Evolutionary conservation across 2,797 vertebrate genomes (phyloP).

Genomic region (Parauchenoglanis ngamensis): DNA sequence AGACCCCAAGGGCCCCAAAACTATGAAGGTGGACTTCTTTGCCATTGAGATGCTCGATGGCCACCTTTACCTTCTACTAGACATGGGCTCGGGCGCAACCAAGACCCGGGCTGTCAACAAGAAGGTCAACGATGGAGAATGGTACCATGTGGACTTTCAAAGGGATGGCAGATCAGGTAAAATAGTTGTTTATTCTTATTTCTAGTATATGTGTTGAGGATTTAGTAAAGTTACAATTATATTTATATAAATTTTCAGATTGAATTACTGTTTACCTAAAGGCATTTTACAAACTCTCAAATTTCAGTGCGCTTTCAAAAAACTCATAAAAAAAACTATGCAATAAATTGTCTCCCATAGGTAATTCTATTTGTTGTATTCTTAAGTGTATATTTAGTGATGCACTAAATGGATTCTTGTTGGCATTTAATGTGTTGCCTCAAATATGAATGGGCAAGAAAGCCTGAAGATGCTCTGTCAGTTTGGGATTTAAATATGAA

Average conservation of each 20-base stretch:
- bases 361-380: constrained; percentile 13
- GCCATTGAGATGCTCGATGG: constrained; percentile 98
- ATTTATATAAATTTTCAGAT: neutral
- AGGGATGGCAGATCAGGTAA: constrained; percentile 94
- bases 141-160: constrained; percentile 99
- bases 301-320: neutral
- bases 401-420: constrained; percentile 19
- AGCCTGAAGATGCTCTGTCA: constrained; percentile 43
- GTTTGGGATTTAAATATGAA: constrained; percentile 58
- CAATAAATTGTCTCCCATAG: constrained; percentile 13
- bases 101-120: constrained; percentile 93
- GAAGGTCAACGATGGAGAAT: constrained; percentile 97
- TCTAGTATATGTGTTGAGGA: neutral
- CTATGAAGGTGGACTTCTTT: constrained; percentile 92
- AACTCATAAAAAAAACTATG: neutral
- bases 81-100: constrained; percentile 98
- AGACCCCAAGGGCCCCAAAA: constrained; percentile 92
- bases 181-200: neutral
- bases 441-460: constrained; percentile 19
- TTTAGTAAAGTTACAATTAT: neutral
- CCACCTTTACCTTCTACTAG: constrained; percentile 92
- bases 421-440: constrained; percentile 31
- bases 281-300: neutral
- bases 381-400: constrained; percentile 19
- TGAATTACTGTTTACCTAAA: neutral